Evolutionary conservation across 2,888 invertebrate genomes (phyloP), one percentile per base, ranked within the genome.

Genomic region (Esperia sulphurella): DNA sequence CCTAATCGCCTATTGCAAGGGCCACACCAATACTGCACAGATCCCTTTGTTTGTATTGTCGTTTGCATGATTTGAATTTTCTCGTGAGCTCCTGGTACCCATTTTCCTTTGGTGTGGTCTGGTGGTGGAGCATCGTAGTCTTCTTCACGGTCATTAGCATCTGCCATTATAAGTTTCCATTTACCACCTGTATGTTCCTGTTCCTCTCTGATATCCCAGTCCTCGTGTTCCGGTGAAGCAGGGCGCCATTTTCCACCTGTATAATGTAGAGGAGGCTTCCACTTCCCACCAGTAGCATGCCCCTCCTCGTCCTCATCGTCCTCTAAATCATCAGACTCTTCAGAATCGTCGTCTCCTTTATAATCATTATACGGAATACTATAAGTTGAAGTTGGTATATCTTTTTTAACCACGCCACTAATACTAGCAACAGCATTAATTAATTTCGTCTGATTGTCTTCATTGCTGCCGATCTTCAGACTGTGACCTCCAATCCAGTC

Each of bases 1-100:
- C 95, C 94, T 8, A 96, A 86, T 46, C 93, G 91, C 46, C 96
- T 90, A 59, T 95, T 95, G 69, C 96, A 96, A 21, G 95, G 94
- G 49, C 93, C 93, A 68, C 96, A 96, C 95, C 95, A 95, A 72
- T 93, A 95, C 60, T 93, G 92, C 3, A 92, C 90, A 0, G 91
- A 79, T 8, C 87, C 89, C 68, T 86, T 89, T 39, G 67, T 89
- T 71, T 78, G 91, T 68, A 74, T 85, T 52, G 79, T 92, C 46
- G 75, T 90, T 66, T 82, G 90, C 90, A 81, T 91, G 48, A 79
- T 92, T 71, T 86, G 92, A 57, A 73, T 90, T 77, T 89, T 90
- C 37, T 89, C 89, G 46, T 81, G 76, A 37, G 75, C 91, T 59
- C 94, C 94, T 0, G 95, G 95, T 45, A 95, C 91, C 96, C 96